Evolutionary conservation across 2,888 invertebrate genomes (phyloP).

Genomic region (Sinelater perroti): DNA sequence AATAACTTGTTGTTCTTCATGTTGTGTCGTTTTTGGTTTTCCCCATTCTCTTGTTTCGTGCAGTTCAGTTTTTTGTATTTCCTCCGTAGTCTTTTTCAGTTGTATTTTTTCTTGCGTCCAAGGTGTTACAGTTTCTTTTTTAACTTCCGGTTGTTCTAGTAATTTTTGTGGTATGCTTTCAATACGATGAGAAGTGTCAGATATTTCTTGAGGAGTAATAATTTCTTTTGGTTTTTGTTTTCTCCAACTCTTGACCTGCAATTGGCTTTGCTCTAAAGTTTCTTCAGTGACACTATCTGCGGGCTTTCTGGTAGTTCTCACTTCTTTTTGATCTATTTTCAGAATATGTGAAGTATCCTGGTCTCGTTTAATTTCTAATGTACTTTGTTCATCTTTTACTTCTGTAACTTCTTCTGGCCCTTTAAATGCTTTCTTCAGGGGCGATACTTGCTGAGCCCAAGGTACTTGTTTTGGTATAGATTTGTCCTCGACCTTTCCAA

Average conservation of each 20-base stretch:
- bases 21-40: slow-evolving; percentile 57
- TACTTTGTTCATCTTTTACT: slow-evolving; percentile 39
- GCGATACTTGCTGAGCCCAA: slow-evolving; percentile 70
- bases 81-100: slow-evolving; percentile 59
- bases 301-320: slow-evolving; percentile 59
- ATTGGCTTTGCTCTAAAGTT: background rate
- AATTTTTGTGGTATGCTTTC: slow-evolving; percentile 28
- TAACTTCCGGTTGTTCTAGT: slow-evolving; percentile 20
- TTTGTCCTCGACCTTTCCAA: slow-evolving; percentile 32
- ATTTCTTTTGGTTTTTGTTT: slow-evolving; percentile 34
- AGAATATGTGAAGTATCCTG: slow-evolving; percentile 44
- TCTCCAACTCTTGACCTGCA: slow-evolving; percentile 4
- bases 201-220: slow-evolving; percentile 1
- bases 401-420: slow-evolving; percentile 51
- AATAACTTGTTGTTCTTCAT: slow-evolving; percentile 52
- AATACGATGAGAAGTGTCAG: slow-evolving; percentile 21
- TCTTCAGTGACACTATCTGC: slow-evolving; percentile 5
- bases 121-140: slow-evolving; percentile 48
- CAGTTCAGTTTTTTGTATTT: slow-evolving; percentile 52
- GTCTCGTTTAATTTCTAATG: slow-evolving; percentile 39
- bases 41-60: slow-evolving; percentile 36
- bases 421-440: slow-evolving; percentile 61
- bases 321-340: slow-evolving; percentile 54
- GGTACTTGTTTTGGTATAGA: slow-evolving; percentile 45
- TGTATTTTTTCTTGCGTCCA: slow-evolving; percentile 70